These are phyloP conservation scores for Strix aluco DNA, from an alignment of 2,113 vertebrate genomes.

Conservation along the genomic window DNA sequence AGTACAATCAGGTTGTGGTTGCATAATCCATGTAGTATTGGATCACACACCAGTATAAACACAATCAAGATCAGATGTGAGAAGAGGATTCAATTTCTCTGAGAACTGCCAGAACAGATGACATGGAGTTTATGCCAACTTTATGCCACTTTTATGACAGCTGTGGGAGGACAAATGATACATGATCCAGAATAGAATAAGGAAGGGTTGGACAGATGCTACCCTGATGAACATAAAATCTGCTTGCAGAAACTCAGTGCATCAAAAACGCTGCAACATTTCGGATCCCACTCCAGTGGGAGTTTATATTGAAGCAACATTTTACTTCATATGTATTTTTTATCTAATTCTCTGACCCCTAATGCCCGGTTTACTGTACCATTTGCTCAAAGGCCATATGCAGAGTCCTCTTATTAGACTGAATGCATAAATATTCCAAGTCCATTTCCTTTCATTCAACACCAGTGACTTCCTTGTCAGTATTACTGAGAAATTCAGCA, in stretches of 20 bases:
- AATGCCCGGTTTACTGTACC: background rate
- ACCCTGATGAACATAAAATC: background rate
- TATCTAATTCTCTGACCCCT: background rate
- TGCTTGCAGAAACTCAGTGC: background rate
- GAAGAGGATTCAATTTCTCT: background rate
- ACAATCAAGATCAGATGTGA: background rate
- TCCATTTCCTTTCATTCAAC: background rate
- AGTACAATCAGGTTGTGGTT: background rate
- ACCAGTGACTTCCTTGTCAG: background rate
- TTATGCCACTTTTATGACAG: background rate
- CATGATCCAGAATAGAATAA: background rate
- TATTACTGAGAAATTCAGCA: background rate
- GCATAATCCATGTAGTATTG: background rate
- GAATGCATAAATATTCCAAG: background rate
- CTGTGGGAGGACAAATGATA: background rate
- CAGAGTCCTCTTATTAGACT: background rate
- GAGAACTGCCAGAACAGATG: background rate
- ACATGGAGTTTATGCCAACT: background rate
- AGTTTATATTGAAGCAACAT: background rate
- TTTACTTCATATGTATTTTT: background rate
- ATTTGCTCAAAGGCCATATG: background rate
- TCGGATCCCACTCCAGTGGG: background rate
- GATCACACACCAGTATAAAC: background rate
- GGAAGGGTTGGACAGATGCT: background rate
- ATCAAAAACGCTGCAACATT: background rate